Base-by-base conservation (phyloP, 2,888 invertebrate genomes). In the Conops quadrifasciatus region DNA sequence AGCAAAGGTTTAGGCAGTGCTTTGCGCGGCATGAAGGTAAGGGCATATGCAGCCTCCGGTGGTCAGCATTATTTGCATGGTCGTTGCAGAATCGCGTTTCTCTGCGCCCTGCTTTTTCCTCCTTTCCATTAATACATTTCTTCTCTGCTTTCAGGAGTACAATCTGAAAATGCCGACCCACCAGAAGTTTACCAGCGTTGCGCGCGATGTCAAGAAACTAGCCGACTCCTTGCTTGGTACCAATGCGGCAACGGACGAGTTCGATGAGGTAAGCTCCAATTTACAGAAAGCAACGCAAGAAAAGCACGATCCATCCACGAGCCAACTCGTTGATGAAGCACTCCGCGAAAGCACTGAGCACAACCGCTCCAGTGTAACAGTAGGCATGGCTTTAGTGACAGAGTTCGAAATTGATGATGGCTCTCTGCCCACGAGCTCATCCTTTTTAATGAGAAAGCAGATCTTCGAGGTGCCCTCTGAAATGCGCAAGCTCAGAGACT, bases 121-220 rank as follows among this genome's bases (percentile, higher is more conserved):
- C 45, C 13, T 19, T 56, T 19, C 28, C n/a, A 21, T 36, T 66
- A 43, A 36, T 24, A 36, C 30, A 1, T 51, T 26, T 26, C 26
- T 26, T 68, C 21, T 21, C 70, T 21, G 68, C 21, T 66, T 69
- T 9, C 30, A 84, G 83, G 80, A 81, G 1, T 80, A 80, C 2
- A 81, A 80, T 47, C 74, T 73, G 3, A 78, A 75, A 64, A 75
- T 83, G 13, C 85, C 85, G 11, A 78, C 84, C 2, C 82, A 84
- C 75, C 80, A 78, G 73, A 80, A 84, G 66, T 84, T 84, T 71
- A 79, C 82, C 70, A 78, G 73, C 51, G 81, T 84, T 21, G 84
- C 84, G 3, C 80, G 80, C 43, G 83, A 83, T 74, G 84, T 84
- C 2, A 84, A 84, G 74, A 82, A 81, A 43, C 68, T 84, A 71